These are phyloP conservation scores for Drosophila nigritarsus DNA, from an alignment of 2,888 invertebrate species.

Conservation along the genomic window DNA sequence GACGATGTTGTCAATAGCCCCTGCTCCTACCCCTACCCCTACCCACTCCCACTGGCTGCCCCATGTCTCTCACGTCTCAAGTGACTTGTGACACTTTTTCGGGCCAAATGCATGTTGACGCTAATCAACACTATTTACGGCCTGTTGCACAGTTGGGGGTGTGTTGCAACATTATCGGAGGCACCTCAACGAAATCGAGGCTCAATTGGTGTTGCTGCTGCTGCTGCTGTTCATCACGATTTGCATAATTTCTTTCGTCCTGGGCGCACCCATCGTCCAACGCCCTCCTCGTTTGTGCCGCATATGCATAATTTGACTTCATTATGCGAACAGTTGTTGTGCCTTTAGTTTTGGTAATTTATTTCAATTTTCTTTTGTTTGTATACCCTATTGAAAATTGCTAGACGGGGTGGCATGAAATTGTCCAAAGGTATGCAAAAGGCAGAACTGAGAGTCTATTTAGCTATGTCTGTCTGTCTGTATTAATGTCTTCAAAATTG, in stretches of 20 bases:
- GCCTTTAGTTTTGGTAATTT: constrained; percentile 84
- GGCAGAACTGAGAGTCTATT: rapidly evolving
- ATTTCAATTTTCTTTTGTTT: constrained; percentile 76
- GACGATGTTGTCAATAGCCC: constrained; percentile 17
- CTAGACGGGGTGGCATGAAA: background rate
- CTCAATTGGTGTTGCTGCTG: constrained; percentile 25
- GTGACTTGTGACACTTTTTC: constrained; percentile 53
- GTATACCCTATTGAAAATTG: background rate
- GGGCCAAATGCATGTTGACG: constrained; percentile 70
- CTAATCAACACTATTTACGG: constrained; percentile 70
- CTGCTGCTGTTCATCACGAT: constrained; percentile 44
- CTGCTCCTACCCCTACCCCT: background rate
- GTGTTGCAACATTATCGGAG: constrained; percentile 20
- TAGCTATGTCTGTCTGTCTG: background rate
- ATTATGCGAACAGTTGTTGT: constrained; percentile 84
- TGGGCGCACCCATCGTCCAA: constrained; percentile 29
- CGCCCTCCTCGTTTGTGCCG: constrained; percentile 72
- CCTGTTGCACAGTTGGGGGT: constrained; percentile 56
- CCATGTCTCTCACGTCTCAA: constrained; percentile 19
- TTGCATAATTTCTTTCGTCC: constrained; percentile 73
- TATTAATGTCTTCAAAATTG: background rate
- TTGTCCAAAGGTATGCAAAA: no score
- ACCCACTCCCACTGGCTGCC: background rate
- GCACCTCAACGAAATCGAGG: constrained; percentile 28
- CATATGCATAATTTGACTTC: constrained; percentile 75